Evolutionary conservation across 2,888 invertebrate species (phyloP).

Genomic region (Limnephilus lunatus): DNA sequence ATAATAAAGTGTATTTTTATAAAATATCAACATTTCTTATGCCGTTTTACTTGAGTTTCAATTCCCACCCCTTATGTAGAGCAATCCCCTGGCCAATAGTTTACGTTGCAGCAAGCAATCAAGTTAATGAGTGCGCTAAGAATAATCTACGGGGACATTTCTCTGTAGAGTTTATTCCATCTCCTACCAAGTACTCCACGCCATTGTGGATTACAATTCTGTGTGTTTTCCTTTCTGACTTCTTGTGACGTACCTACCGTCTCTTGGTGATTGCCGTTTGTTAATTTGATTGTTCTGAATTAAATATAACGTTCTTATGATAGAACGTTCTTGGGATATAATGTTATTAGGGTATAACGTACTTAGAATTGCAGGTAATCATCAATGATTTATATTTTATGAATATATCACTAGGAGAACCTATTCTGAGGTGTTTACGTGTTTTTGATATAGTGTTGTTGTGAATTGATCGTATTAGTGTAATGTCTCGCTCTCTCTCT

Average conservation of each 20-base stretch:
- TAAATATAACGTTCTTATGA: too few species aligned
- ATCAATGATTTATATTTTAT: too few species aligned
- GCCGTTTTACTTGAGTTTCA: not conserved
- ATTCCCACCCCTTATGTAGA: constrained; percentile 11
- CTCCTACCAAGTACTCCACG: not conserved
- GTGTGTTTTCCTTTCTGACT: not conserved
- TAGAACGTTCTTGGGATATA: too few species aligned
- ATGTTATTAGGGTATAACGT: too few species aligned
- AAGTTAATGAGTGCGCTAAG: constrained; percentile 58
- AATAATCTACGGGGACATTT: constrained; percentile 51
- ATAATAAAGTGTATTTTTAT: not conserved
- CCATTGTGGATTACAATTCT: not conserved
- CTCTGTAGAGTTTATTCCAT: constrained; percentile 39
- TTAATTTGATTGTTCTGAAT: too few species aligned
- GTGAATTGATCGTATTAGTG: too few species aligned
- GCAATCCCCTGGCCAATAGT: constrained; percentile 37
- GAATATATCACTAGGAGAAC: too few species aligned
- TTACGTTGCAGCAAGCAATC: constrained; percentile 59
- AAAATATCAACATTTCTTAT: not conserved
- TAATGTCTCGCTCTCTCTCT: too few species aligned
- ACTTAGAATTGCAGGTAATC: too few species aligned
- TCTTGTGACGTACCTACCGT: not conserved
- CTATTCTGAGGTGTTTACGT: too few species aligned
- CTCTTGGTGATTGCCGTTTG: too few species aligned
- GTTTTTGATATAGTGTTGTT: too few species aligned